Base-by-base conservation (phyloP, 2,113 vertebrate genomes). In the Lophura nycthemera region DNA sequence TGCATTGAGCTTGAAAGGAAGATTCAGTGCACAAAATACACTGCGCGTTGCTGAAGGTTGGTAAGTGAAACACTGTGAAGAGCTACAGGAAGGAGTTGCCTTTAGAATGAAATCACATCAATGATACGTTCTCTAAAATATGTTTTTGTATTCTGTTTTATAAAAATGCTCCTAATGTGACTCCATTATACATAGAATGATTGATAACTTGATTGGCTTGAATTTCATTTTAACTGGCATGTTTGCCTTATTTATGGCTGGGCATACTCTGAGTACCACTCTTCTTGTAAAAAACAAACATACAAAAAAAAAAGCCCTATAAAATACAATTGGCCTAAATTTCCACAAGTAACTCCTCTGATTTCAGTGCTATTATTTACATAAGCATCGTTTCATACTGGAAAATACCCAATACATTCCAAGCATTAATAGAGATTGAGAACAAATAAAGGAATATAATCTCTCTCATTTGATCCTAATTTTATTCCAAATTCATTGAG, bases 1-100 rank as follows among this genome's bases (percentile, higher is more conserved):
- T 88, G 96, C 92, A 96, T 71, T 95, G 95, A 97, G 95, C 88
- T 97, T 97, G 97, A 97, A 97, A 97, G 88, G 89, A 93, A 94
- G 96, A 97, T 90, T 82, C 83, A 94, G 85, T 91, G 94, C 88
- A 96, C 48, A 29, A 95, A 93, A 96, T 94, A 88, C 52, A 89
- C 90, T 88, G 81, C 92, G 71, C 50, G 57, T 93, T 88, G 50
- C 63, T 67, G 73, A 78, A 75, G 69, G 48, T 42, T 89, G 69
- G 70, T 75, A 79, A 79, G 52, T 30, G 27, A 71, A 96, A 76
- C 71, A 80, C 65, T 61, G 19, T 29, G 63, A 61, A 69, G 43
- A 86, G 72, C 63, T 76, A 43, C 16, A 81, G 36, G 72, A 91
- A 71, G 18, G 6, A 7, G 27, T 57, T 64, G 36, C 40, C 21